These are phyloP conservation scores for Sesamia nonagrioides DNA, from an alignment of 1,140 invertebrate genomes.

Conservation along the genomic window DNA sequence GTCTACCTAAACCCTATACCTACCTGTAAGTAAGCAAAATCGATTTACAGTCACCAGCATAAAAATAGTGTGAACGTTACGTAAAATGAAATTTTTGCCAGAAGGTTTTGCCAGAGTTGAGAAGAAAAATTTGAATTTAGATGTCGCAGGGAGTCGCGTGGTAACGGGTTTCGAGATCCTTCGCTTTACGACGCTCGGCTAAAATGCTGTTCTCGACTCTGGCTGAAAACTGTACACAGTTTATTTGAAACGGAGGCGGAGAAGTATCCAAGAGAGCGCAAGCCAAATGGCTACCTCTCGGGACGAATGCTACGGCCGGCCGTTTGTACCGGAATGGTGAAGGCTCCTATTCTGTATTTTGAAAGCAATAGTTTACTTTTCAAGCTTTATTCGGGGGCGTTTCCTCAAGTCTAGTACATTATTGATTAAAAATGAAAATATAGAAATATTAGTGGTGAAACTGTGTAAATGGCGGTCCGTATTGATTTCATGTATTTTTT, in stretches of 20 bases:
- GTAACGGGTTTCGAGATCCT: constrained; percentile 73
- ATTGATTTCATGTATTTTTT: too few relatives aligned
- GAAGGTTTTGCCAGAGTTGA: constrained; percentile 59
- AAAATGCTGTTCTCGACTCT: constrained; percentile 77
- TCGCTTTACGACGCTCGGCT: constrained; percentile 79
- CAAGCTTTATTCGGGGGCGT: neutral
- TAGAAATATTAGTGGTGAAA: too few relatives aligned
- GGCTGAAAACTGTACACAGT: constrained; percentile 73
- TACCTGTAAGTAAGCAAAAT: constrained; percentile 51
- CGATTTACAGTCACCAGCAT: constrained; percentile 50
- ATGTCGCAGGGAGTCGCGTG: constrained; percentile 72
- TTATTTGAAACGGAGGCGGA: constrained; percentile 80
- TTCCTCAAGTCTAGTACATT: too few relatives aligned
- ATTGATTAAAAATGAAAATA: too few relatives aligned
- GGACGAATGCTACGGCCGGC: constrained; percentile 73
- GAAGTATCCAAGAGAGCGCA: constrained; percentile 72
- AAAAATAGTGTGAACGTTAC: constrained; percentile 65
- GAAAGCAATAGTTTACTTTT: constrained; percentile 50
- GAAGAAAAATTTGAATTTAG: constrained; percentile 82
- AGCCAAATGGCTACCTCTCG: constrained; percentile 79
- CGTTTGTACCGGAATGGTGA: constrained; percentile 74
- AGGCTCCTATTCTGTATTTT: constrained; percentile 66
- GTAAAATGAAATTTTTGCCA: constrained; percentile 72
- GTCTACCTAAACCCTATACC: too few relatives aligned
- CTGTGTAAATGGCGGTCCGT: too few relatives aligned